A percentile compares a stretch with the other conserved stretches of the same genome.
Conservation (phyloP, 2,113 vertebrate genomes). For the Pagrus major region DNA sequence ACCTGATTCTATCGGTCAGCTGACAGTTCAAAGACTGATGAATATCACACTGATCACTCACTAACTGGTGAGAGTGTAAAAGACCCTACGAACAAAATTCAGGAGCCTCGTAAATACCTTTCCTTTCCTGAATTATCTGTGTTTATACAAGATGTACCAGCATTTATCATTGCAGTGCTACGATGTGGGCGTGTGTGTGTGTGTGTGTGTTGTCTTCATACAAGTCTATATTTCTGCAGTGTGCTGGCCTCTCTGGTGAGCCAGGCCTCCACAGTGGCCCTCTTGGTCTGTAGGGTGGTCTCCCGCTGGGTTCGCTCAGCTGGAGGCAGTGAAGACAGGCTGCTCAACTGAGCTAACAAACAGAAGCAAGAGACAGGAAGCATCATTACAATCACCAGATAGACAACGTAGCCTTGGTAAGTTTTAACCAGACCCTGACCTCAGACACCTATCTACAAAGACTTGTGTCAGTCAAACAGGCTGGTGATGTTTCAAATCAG, state of each 20-base stretch:
- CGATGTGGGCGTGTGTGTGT: not conserved
- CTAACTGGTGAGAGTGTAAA: not conserved
- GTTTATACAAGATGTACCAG: not conserved
- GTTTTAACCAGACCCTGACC: not conserved
- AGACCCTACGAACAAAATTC: not conserved
- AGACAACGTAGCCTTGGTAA: not conserved
- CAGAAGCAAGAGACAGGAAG: not conserved
- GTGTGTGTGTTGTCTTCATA: slow-evolving; percentile 52
- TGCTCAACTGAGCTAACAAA: slow-evolving; percentile 90
- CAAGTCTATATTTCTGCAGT: slow-evolving; percentile 95
- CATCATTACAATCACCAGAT: not conserved
- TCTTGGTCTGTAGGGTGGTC: slow-evolving; percentile 85
- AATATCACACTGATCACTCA: no score
- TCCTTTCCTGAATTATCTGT: not conserved
- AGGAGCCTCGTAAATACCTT: not conserved
- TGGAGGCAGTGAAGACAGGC: slow-evolving; percentile 87
- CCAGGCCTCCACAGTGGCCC: slow-evolving; percentile 86
- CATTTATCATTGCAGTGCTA: not conserved
- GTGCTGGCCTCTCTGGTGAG: slow-evolving; percentile 89
- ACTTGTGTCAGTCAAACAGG: not conserved
- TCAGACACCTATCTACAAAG: not conserved
- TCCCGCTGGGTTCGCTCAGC: slow-evolving; percentile 90
- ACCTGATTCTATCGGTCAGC: no score
- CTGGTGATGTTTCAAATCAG: not conserved
- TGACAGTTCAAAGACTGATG: no score